A percentile compares a stretch with the other conserved stretches of the same genome.
Evolutionary conservation across 2,888 invertebrate genomes (phyloP).

Genomic region (Neoitamus cyanurus): DNA sequence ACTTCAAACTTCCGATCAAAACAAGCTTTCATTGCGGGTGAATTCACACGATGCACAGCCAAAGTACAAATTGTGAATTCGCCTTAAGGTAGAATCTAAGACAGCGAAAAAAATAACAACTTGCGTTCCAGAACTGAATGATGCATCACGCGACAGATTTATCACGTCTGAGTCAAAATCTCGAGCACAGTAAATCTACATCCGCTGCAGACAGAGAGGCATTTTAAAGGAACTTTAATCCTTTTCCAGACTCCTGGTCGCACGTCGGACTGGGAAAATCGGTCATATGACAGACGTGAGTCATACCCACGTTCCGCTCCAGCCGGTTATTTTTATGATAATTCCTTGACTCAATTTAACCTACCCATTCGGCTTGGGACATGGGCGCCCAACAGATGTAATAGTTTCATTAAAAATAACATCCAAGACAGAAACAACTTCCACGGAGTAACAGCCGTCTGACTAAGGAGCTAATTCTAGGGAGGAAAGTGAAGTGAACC

Average conservation of each 20-base stretch:
- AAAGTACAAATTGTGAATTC: too few relatives aligned
- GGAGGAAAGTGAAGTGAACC: neutral
- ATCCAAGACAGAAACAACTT: neutral
- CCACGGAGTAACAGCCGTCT: neutral
- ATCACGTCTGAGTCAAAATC: neutral
- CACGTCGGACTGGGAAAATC: neutral
- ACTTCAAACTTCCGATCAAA: too few relatives aligned
- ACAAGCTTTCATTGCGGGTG: too few relatives aligned
- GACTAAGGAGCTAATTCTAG: neutral
- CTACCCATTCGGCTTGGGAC: neutral
- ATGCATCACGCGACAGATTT: neutral
- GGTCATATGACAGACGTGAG: neutral
- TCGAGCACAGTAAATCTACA: neutral
- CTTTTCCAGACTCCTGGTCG: neutral
- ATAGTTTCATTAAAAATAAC: neutral
- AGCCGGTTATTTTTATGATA: neutral
- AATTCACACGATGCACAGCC: too few relatives aligned
- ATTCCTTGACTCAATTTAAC: neutral
- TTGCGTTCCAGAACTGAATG: neutral
- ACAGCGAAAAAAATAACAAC: neutral
- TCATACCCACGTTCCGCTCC: neutral
- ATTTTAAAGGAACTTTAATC: constrained; percentile 25
- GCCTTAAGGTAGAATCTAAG: too few relatives aligned
- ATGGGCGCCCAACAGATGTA: neutral
- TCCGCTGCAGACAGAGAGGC: neutral